A percentile compares a stretch with the other conserved stretches of the same genome.
Evolutionary conservation across 2,888 invertebrate genomes (phyloP).

Genomic region (Thymelicus lineola): DNA sequence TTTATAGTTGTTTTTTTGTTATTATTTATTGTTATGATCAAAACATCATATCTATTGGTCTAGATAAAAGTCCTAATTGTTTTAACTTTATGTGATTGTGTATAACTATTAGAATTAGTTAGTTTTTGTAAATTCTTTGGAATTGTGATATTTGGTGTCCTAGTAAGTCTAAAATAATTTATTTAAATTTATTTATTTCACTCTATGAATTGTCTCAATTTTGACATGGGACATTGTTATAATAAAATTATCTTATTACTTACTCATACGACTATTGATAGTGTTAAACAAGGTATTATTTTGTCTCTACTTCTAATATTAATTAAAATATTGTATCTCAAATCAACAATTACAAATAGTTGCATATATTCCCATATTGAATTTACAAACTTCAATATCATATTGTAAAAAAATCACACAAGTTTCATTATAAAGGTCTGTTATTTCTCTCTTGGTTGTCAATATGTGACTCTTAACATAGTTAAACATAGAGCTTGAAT

Average conservation of each 20-base stretch:
- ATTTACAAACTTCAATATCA: too few relatives aligned
- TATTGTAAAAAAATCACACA: too few relatives aligned
- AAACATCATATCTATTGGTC: not conserved
- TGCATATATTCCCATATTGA: too few relatives aligned
- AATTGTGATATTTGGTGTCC: constrained; percentile 38
- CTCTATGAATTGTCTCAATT: constrained; percentile 23
- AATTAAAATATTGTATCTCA: not conserved
- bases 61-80: not conserved
- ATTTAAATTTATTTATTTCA: constrained; percentile 34
- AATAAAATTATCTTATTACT: constrained; percentile 9
- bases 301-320: not conserved
- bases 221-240: constrained; percentile 27
- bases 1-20: too few relatives aligned
- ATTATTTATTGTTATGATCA: too few relatives aligned
- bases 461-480: too few relatives aligned
- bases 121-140: constrained; percentile 22
- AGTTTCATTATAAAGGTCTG: too few relatives aligned
- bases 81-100: constrained; percentile 19
- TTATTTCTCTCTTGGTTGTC: too few relatives aligned
- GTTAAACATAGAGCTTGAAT: too few relatives aligned
- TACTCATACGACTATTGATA: not conserved
- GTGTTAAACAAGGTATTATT: not conserved
- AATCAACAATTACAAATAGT: not conserved
- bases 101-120: constrained; percentile 8
- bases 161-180: constrained; percentile 31